phyloP scores from a whole-genome alignment of 2,888 invertebrate genomes.

The Andrena bucephala region DNA sequence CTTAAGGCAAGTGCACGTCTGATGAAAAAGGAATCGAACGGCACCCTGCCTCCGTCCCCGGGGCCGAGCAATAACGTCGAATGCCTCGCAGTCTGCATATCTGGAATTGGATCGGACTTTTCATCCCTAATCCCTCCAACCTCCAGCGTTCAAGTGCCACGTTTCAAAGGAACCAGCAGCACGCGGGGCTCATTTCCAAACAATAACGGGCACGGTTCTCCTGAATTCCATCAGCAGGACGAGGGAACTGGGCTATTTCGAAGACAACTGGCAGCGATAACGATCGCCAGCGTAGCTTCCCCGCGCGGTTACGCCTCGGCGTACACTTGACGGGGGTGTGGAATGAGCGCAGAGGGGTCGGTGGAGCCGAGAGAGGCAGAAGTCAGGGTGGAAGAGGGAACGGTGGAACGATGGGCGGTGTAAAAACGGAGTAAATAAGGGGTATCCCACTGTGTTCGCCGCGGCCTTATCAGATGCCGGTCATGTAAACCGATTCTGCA shows the following conservation, averaged over 20 bases:
- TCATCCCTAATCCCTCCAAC: neutral
- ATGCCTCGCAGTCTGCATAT: neutral
- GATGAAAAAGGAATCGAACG: neutral
- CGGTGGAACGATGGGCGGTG: conserved; percentile 22
- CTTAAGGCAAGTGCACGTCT: neutral
- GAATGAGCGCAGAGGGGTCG: neutral
- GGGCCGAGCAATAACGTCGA: neutral
- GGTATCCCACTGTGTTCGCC: conserved; percentile 71
- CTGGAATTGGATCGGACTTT: conserved; percentile 5
- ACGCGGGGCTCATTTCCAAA: conserved; percentile 9
- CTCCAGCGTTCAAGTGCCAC: neutral
- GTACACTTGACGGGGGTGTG: conserved; percentile 1
- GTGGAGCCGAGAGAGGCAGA: neutral
- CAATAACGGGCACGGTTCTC: conserved; percentile 5
- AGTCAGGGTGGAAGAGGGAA: neutral
- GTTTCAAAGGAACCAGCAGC: neutral
- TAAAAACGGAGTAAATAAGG: conserved; percentile 72
- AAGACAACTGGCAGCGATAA: conserved; percentile 38
- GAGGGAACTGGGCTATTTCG: conserved; percentile 21
- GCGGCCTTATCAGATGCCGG: conserved; percentile 76
- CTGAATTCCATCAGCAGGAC: conserved; percentile 21
- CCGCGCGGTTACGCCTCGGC: neutral
- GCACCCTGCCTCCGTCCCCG: neutral
- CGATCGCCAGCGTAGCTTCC: conserved; percentile 23
- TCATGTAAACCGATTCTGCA: conserved; percentile 78